phyloP scores from a whole-genome alignment of 2,113 vertebrate species.

The Hystrix cristata region DNA sequence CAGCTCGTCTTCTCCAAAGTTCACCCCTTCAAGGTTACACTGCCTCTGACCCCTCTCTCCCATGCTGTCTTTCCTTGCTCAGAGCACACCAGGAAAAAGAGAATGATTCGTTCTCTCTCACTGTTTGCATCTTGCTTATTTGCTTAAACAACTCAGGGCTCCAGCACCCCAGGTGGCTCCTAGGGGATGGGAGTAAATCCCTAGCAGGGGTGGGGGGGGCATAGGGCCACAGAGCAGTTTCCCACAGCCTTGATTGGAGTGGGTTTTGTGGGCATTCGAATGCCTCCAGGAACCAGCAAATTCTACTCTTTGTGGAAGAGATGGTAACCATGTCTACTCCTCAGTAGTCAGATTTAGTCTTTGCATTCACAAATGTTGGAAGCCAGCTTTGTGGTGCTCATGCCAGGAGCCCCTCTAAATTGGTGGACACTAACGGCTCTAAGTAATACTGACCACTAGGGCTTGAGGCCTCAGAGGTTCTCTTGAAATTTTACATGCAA shows the following conservation, averaged over 20 bases:
- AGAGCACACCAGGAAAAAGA: neutral
- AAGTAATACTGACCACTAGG: neutral
- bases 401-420: neutral
- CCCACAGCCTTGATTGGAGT: neutral
- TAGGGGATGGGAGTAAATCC: neutral
- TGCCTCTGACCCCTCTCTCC: neutral
- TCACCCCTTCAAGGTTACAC: neutral
- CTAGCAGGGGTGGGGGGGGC: neutral
- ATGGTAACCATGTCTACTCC: neutral
- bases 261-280: neutral
- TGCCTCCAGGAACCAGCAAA: neutral
- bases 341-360: neutral
- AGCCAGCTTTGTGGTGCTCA: neutral
- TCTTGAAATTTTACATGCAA: neutral
- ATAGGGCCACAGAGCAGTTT: neutral
- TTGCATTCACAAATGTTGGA: neutral
- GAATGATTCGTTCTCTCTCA: neutral
- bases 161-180: neutral
- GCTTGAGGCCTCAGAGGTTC: neutral
- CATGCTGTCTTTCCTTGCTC: neutral
- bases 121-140: neutral
- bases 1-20: neutral
- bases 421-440: neutral
- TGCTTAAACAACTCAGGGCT: neutral
- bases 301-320: neutral